Base-by-base conservation (phyloP, 2,113 vertebrate genomes). In the Corydoras sp. region DNA sequence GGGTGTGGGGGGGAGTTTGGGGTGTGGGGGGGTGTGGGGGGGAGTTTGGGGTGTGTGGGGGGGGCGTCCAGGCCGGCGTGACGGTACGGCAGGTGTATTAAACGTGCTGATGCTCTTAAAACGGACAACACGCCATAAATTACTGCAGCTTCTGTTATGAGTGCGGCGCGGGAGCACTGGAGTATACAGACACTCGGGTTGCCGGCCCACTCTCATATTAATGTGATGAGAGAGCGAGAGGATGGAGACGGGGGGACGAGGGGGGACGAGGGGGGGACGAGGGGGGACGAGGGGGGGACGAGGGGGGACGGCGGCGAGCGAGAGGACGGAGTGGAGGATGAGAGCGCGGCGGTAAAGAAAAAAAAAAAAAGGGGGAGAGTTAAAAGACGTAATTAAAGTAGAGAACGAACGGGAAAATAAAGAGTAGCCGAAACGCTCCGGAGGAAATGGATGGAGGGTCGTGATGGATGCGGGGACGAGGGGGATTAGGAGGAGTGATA, bases 111-210 rank as follows among this genome's bases (percentile, higher is more conserved):
- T 76, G 73, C 77, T 62, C 76, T 79, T 76, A 79, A 76, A 79
- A 76, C 77, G 73, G 77, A 79, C 77, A 79, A 79, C 77, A 79
- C 73, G 73, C 77, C 75, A 76, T 79, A 79, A 76, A 79, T 79
- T 76, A 79, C 66, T 73, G 73, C 77, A 70, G 77, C 18, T 24
- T 24, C 18, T 24, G 18, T 24, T 24, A 24, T 24, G 18, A 24
- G 18, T 24, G 18, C 18, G 18, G 18, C 18, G 18, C 18, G 18
- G 18, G 18, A 24, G 18, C 18, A 24, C 18, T 24, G 18, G 18
- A 79, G 77, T 79, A 72, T 72, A 79, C 31, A 79, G 71, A 76
- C 73, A 76, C 77, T 76, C 73, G 69, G 69, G 77, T 73, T 73
- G 69, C 77, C 61, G 69, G 62, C 70, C 62, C 56, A 76, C 69